Percentiles rank a stretch among this genome's conserved stretches.
These are phyloP conservation scores for Teleopsis dalmanni DNA, from an alignment of 1,140 invertebrate species.

Conservation along the genomic window DNA sequence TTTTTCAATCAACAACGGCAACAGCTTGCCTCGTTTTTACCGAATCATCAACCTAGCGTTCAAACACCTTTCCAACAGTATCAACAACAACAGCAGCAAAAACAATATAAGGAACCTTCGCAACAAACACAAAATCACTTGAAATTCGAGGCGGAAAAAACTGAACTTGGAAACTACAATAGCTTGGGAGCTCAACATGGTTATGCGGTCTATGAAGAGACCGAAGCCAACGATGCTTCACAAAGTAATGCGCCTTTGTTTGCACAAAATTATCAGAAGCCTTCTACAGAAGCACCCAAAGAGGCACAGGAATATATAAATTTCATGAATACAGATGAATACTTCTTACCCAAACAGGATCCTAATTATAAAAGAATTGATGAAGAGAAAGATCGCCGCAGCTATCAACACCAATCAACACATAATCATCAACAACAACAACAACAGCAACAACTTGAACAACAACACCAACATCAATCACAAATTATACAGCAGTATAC, in stretches of 20 bases:
- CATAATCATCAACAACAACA: slow-evolving; percentile 14
- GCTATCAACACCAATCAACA: not conserved
- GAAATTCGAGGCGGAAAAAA: not conserved
- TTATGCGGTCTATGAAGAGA: slow-evolving; percentile 36
- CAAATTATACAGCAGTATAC: not conserved
- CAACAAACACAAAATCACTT: not conserved
- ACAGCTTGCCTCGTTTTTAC: slow-evolving; percentile 6
- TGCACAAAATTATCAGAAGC: not conserved
- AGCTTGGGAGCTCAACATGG: not conserved
- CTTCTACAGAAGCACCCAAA: slow-evolving; percentile 17
- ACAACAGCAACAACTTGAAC: slow-evolving; percentile 13
- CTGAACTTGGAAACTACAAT: not conserved
- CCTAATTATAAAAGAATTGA: slow-evolving; percentile 34
- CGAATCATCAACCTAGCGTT: slow-evolving; percentile 4
- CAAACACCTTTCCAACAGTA: not conserved
- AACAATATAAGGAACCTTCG: not conserved
- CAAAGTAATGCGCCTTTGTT: not conserved
- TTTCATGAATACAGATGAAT: slow-evolving; percentile 39
- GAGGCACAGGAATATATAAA: slow-evolving; percentile 34
- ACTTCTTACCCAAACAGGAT: slow-evolving; percentile 32
- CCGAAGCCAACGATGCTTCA: slow-evolving; percentile 20
- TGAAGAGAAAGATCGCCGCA: slow-evolving; percentile 20
- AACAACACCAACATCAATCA: slow-evolving; percentile 6
- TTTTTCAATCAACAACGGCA: slow-evolving; percentile 12
- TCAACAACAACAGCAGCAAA: not conserved